Evolutionary conservation across 2,888 invertebrate genomes (phyloP).

Genomic region (Synergus laeviventris): DNA sequence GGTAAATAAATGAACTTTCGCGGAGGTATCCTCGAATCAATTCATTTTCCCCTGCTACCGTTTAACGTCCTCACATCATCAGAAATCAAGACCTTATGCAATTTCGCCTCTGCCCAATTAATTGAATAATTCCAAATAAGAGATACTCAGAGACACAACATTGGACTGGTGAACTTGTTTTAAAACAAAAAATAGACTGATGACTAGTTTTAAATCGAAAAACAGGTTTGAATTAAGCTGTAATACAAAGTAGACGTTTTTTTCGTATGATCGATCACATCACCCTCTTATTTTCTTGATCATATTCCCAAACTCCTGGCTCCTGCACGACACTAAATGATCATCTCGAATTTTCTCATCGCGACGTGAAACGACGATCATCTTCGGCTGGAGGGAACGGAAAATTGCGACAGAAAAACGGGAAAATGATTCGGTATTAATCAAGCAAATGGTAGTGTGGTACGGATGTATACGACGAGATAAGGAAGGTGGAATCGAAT

Average conservation of each 20-base stretch:
- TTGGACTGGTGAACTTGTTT: too few species aligned
- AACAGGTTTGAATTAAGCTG: too few species aligned
- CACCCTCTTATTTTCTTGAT: constrained; percentile 31
- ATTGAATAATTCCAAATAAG: too few species aligned
- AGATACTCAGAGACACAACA: too few species aligned
- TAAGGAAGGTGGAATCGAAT: constrained; percentile 1
- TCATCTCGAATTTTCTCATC: constrained; percentile 26
- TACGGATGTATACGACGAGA: neutral
- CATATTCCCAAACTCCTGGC: constrained; percentile 29
- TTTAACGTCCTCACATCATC: neutral
- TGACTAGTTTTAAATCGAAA: too few species aligned
- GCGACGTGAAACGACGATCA: constrained; percentile 18
- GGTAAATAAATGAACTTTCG: constrained; percentile 37
- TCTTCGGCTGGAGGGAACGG: neutral
- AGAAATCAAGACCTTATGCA: neutral
- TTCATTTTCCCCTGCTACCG: neutral
- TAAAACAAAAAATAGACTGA: too few species aligned
- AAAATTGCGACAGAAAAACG: constrained; percentile 18
- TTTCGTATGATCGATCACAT: neutral
- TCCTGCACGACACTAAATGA: constrained; percentile 30
- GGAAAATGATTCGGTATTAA: neutral
- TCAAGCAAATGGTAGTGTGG: constrained; percentile 32
- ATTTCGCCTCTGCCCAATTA: neutral
- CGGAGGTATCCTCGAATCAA: constrained; percentile 19
- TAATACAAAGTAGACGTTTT: too few species aligned